Conservation (phyloP, 2,888 invertebrate genomes). For the Ceraclea dissimilis region DNA sequence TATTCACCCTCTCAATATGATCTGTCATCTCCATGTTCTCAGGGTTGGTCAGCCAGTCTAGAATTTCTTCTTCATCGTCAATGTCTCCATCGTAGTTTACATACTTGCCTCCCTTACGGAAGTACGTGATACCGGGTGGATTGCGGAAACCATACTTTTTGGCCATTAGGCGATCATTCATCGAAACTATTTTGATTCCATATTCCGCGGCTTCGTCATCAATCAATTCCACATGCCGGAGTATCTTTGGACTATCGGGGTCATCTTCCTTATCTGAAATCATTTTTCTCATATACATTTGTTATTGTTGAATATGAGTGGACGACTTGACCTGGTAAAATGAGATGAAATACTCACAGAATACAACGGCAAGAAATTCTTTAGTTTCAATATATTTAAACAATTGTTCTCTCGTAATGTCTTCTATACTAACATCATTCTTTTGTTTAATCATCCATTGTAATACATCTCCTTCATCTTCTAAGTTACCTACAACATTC, state of each 20-base stretch:
- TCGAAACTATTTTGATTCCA: conserved; percentile 84
- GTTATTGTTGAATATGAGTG: no score
- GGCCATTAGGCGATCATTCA: conserved; percentile 82
- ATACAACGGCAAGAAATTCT: conserved; percentile 86
- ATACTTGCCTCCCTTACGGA: conserved; percentile 77
- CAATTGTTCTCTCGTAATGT: conserved; percentile 75
- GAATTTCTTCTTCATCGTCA: conserved; percentile 82
- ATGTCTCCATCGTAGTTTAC: conserved; percentile 91
- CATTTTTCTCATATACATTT: neutral
- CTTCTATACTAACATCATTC: conserved; percentile 85
- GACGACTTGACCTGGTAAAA: neutral
- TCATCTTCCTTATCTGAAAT: conserved; percentile 71
- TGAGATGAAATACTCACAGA: conserved; percentile 92
- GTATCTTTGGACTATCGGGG: conserved; percentile 67
- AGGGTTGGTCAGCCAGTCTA: conserved; percentile 89
- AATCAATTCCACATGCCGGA: conserved; percentile 82
- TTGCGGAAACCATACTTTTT: conserved; percentile 87
- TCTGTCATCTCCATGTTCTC: conserved; percentile 92
- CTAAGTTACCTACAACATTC: conserved; percentile 44
- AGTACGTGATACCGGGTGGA: conserved; percentile 86
- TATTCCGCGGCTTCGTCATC: conserved; percentile 89
- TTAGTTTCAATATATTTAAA: conserved; percentile 80
- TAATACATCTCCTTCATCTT: conserved; percentile 74
- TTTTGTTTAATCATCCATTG: conserved; percentile 90
- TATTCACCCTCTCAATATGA: conserved; percentile 84